Conservation (phyloP, 2,113 vertebrate genomes). For the Psilopsiagon aurifrons region DNA sequence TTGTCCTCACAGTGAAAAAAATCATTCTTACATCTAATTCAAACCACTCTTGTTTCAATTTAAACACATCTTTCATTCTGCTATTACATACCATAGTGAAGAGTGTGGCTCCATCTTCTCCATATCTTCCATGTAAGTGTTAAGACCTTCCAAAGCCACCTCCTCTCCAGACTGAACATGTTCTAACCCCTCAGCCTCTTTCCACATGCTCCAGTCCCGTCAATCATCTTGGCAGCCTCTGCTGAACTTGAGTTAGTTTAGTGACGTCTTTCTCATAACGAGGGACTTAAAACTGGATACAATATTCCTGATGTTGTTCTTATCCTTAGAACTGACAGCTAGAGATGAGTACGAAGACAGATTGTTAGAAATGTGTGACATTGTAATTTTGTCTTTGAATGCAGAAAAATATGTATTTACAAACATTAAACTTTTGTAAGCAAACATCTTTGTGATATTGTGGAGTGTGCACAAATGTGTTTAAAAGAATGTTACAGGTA, state of each 20-base stretch:
- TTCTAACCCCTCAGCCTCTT: accelerated
- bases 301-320: neutral
- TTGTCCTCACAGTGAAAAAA: neutral
- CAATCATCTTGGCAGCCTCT: neutral
- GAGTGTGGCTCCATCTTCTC: neutral
- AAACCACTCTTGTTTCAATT: neutral
- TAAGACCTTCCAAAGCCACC: neutral
- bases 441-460: neutral
- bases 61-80: neutral
- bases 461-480: neutral
- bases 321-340: neutral
- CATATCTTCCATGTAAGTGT: neutral
- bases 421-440: neutral
- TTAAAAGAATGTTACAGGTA: neutral
- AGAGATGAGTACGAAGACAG: neutral
- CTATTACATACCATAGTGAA: no score
- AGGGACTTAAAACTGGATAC: neutral
- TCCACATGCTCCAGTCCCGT: neutral
- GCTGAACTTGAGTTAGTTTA: neutral
- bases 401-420: neutral
- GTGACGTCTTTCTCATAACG: neutral
- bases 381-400: neutral
- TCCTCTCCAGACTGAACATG: neutral
- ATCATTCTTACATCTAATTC: neutral
- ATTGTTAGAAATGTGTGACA: neutral